Base-by-base conservation (phyloP, 2,888 invertebrate species). In the Chaetogeoica ovagalla region DNA sequence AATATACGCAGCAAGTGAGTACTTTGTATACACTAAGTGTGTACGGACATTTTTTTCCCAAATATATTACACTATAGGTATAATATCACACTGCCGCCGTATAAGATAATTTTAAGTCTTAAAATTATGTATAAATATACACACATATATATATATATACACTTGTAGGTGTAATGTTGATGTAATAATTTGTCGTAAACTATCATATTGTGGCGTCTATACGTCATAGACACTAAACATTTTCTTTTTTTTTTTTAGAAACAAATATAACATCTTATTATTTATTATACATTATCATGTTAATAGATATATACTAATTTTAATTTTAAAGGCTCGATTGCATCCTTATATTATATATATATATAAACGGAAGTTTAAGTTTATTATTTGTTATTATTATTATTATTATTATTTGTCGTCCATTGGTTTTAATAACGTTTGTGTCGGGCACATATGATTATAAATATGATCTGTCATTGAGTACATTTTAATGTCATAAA, bases 341-440 rank as follows among this genome's bases (percentile, higher is more conserved):
- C 4, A 15, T 21, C 9, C 39, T 9, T n/a, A 69, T 52, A n/a
- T n/a, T n/a, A n/a, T n/a, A n/a, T n/a, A n/a, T n/a, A 30, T 30
- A 30, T 30, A 59, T 5, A 2, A 71, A 57, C 15, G 13, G 39
- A 52, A 39, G 8, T 39, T 21, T 9, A 3, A 8, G 9, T 39
- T 39, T 59, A 21, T 30, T 30, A 21, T 71, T 39, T 9, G n/a
- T 37, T 21, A 21, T 59, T 57, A 39, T 71, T 71, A 70, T 57
- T 3, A 15, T 70, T 15, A 59, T 43, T 6, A 65, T 65, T 65
- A 65, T 59, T 30, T 59, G 8, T 59, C 57, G 8, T 59, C 57
- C 70, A 59, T 39, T 21, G 15, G 21, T 71, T 71, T 59, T 39
- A 59, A n/a, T 71, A 59, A 57, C 57, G 39, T 71, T 57, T 39